A percentile compares a stretch with the other conserved stretches of the same genome.
Evolutionary conservation across 2,888 invertebrate species (phyloP).

Genomic region (Elmis aenea): DNA sequence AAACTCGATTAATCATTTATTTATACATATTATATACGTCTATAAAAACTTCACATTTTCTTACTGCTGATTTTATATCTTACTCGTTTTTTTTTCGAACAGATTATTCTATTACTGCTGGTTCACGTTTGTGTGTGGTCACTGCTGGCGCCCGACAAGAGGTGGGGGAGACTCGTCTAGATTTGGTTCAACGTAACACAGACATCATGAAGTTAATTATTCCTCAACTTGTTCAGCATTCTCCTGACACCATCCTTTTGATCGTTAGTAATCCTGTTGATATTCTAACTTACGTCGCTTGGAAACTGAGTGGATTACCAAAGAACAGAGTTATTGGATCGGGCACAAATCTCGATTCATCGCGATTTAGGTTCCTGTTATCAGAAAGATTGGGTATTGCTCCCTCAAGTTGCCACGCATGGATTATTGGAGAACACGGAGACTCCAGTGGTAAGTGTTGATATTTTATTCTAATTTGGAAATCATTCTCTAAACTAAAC

Average conservation of each 20-base stretch:
- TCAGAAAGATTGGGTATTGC: slow-evolving; percentile 78
- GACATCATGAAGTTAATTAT: slow-evolving; percentile 83
- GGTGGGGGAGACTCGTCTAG: slow-evolving; percentile 79
- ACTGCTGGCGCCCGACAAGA: slow-evolving; percentile 89
- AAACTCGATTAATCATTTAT: no score
- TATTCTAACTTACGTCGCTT: slow-evolving; percentile 85
- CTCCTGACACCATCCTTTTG: slow-evolving; percentile 78
- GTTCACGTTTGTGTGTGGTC: slow-evolving; percentile 79
- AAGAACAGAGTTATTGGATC: slow-evolving; percentile 83
- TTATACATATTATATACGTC: no score
- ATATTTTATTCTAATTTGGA: no score
- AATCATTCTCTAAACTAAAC: no score
- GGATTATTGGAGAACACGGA: slow-evolving; percentile 93
- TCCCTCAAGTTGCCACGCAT: slow-evolving; percentile 84
- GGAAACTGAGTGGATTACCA: slow-evolving; percentile 88
- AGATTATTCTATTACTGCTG: slow-evolving; percentile 73
- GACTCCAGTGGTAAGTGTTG: slow-evolving; percentile 40
- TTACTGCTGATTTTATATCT: slow-evolving; percentile 7
- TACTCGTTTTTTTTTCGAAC: slow-evolving; percentile 21
- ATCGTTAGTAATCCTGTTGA: slow-evolving; percentile 93
- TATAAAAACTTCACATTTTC: no score
- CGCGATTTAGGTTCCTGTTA: slow-evolving; percentile 82
- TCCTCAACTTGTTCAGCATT: slow-evolving; percentile 74
- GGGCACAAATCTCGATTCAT: slow-evolving; percentile 90
- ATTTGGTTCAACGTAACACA: slow-evolving; percentile 83